Conservation (phyloP, 35 echinoderm and acorn worm species). For the Ophioderma brevispina region DNA sequence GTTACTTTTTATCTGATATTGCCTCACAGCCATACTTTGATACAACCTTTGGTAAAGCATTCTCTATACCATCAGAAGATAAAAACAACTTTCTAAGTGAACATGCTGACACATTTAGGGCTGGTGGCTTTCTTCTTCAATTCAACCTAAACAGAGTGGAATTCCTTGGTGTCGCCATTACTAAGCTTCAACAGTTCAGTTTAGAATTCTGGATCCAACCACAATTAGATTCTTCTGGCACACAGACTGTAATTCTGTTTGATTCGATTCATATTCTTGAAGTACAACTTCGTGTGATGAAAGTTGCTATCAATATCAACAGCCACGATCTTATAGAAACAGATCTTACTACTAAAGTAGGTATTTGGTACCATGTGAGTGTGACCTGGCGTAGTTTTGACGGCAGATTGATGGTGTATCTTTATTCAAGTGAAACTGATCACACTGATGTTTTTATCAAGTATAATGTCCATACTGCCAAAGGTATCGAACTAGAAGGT, state of each 20-base stretch:
- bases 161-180: not conserved
- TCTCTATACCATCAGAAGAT: conserved; percentile 7
- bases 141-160: conserved; percentile 29
- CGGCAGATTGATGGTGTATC: conserved; percentile 57
- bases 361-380: conserved; percentile 36
- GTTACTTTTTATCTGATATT: conserved; percentile 28
- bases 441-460: not conserved
- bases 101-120: conserved; percentile 2
- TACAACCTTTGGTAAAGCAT: not conserved
- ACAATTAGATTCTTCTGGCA: not conserved
- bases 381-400: conserved; percentile 66
- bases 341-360: not conserved
- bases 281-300: not conserved
- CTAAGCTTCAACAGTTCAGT: conserved; percentile 45
- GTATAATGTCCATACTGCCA: conserved; percentile 10
- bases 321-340: conserved; percentile 19
- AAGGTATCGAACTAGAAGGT: not conserved
- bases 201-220: conserved; percentile 46
- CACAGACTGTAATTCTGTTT: conserved; percentile 41
- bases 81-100: conserved; percentile 16
- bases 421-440: conserved; percentile 12
- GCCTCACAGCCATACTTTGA: conserved; percentile 50
- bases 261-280: conserved; percentile 10
- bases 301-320: conserved; percentile 9
- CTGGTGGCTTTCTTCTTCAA: conserved; percentile 46